Percentiles rank a stretch among this genome's conserved stretches.
Evolutionary conservation across 2,113 vertebrate genomes (phyloP).

Genomic region (Cebus imitator): DNA sequence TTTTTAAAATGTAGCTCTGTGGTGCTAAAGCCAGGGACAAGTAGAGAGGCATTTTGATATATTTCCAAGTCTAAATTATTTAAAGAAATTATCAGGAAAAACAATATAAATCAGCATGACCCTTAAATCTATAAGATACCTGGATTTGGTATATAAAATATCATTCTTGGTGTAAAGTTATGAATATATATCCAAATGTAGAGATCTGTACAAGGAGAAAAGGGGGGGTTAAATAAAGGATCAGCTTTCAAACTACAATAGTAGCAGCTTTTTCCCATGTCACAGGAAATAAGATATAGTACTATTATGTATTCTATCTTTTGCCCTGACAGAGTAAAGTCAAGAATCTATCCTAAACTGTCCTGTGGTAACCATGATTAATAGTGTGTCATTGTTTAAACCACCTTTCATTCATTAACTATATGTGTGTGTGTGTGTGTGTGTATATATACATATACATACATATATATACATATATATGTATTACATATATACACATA

Average conservation of each 20-base stretch:
- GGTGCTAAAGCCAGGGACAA: neutral
- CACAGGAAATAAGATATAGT: neutral
- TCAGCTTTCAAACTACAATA: neutral
- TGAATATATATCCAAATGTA: neutral
- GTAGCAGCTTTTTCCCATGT: neutral
- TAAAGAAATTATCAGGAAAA: neutral
- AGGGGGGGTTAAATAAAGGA: neutral
- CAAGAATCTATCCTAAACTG: neutral
- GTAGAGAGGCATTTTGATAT: neutral
- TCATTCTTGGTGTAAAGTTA: neutral
- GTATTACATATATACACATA: too few relatives aligned
- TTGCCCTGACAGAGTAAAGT: neutral
- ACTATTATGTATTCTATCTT: neutral
- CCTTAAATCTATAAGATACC: neutral
- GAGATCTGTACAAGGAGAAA: neutral
- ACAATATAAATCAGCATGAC: neutral
- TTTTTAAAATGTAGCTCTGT: neutral
- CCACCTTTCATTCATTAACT: neutral
- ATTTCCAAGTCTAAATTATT: neutral
- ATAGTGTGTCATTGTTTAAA: neutral
- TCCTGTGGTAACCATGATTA: neutral
- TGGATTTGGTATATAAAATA: neutral
- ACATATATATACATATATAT: too few relatives aligned
- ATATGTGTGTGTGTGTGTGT: too few relatives aligned
- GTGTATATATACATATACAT: too few relatives aligned